Base-by-base conservation (phyloP, 2,797 vertebrate genomes). In the Serranus cabrilla region DNA sequence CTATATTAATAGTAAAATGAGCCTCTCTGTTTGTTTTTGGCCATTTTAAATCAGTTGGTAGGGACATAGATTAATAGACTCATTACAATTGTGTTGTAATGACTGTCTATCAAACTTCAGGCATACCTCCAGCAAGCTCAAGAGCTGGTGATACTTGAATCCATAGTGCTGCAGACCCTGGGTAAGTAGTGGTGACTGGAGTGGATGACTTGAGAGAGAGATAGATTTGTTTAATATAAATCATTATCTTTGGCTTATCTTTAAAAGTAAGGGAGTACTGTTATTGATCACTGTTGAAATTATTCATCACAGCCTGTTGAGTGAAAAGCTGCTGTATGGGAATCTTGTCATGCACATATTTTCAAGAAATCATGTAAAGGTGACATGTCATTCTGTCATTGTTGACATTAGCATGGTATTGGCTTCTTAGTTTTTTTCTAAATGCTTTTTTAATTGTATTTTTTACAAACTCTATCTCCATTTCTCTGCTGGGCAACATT, bases 141-240 rank as follows among this genome's bases (percentile, higher is more conserved):
- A 97, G 98, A 99, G 96, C 96, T 99, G 96, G 98, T 99, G 96
- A 97, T 99, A 96, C 97, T 99, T 97, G 98, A 99, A 97, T 98
- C 97, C 96, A 97, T 99, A 96, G 97, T 99, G 96, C 97, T 99
- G 94, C 98, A 99, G 93, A 98, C 97, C 90, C 96, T 99, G 95
- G 98, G 98, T 99, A 97, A 94, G 98, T 97, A 89, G 87, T 89
- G 91, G 63, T 91, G 90, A 91, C 83, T 88, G 82, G 91, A 90
- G 84, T 91, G 92, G 85, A 89, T 91, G 89, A 80, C 77, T 87
- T 87, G 84, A 81, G 81, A 75, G 55, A 67, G 71, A 75, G 65
- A 80, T 78, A 84, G 61, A 34, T 34, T 34, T 34, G 43, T 80
- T 73, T 74, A 27, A 71, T 82, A 75, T 76, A 42, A 34, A 56